A percentile compares a stretch with the other conserved stretches of the same genome.
phyloP scores from a whole-genome alignment of 2,797 vertebrate genomes.

The Fringilla coelebs region DNA sequence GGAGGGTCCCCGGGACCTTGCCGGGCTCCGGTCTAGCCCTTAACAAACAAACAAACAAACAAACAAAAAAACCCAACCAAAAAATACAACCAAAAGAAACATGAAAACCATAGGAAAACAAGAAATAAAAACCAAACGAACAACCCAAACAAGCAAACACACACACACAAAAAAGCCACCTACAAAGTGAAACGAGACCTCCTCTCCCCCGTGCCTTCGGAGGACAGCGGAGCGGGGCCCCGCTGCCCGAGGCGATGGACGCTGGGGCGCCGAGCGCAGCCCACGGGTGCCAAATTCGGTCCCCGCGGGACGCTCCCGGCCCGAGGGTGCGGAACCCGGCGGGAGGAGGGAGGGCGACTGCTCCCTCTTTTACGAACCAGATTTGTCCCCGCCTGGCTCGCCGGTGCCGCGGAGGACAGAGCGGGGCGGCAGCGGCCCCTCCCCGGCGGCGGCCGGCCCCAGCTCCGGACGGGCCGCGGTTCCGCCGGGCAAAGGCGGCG shows the following conservation, averaged over 20 bases:
- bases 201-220: too few species aligned
- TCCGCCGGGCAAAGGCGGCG: not conserved
- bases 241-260: not conserved
- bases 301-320: not conserved
- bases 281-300: fast-evolving
- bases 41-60: not conserved
- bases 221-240: not conserved
- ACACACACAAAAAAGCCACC: too few species aligned
- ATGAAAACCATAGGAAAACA: not conserved
- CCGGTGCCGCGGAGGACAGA: not conserved
- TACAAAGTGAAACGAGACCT: not conserved
- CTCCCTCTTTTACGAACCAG: not conserved
- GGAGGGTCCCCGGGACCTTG: fast-evolving
- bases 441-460: not conserved
- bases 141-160: not conserved
- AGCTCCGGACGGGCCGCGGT: not conserved
- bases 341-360: not conserved
- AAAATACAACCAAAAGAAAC: not conserved
- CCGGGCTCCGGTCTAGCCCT: fast-evolving
- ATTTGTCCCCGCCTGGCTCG: not conserved
- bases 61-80: fast-evolving
- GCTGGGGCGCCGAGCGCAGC: too few species aligned
- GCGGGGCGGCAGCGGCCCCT: not conserved
- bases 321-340: not conserved
- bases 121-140: not conserved